Base-by-base conservation (phyloP, 1,140 invertebrate genomes). In the Temnothorax longispinosus region DNA sequence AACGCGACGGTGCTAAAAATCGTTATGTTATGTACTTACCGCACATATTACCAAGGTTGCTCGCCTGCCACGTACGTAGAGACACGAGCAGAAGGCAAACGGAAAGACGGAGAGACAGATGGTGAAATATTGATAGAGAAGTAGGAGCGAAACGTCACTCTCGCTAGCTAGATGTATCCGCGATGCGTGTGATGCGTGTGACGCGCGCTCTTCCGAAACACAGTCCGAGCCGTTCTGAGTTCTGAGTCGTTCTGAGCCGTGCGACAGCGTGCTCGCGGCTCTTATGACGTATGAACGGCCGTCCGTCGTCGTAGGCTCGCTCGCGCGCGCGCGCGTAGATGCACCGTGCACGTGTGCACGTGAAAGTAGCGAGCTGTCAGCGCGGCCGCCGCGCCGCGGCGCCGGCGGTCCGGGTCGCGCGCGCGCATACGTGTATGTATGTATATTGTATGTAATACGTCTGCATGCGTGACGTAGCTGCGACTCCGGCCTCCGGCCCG, bases 31-130 rank as follows among this genome's bases (percentile, higher is more conserved):
- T 21, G 54, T 58, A 90, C 89, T 91, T 60, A 91, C 89, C 89
- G 82, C 89, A 91, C 89, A 91, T 91, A 65, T 90, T 86, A 87
- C 56, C 41, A 6, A 35, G 56, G 21, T 8, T 21, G 54, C 60
- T 38, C 44, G 62, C 5, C 52, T n/a, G 86, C 86, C 86, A 90
- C 89, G 89, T 89, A 90, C 74, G 89, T 89, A 52, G 32, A 35
- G 13, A 64, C n/a, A 15, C 13, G 41, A 54, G 18, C 11, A 2
- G 21, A 41, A 7, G 71, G 13, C 18, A 27, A 15, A n/a, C 1
- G 72, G 1, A 7, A n/a, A 58, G 56, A 41, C 35, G 52, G 27
- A 38, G n/a, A 58, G n/a, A 44, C 15, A 6, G 38, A 41, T 13
- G 38, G 3, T 50, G 44, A 47, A 54, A 27, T 15, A 32, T 67